Evolutionary conservation across 2,888 invertebrate species (phyloP).

Genomic region (Oligia fasciuncula): DNA sequence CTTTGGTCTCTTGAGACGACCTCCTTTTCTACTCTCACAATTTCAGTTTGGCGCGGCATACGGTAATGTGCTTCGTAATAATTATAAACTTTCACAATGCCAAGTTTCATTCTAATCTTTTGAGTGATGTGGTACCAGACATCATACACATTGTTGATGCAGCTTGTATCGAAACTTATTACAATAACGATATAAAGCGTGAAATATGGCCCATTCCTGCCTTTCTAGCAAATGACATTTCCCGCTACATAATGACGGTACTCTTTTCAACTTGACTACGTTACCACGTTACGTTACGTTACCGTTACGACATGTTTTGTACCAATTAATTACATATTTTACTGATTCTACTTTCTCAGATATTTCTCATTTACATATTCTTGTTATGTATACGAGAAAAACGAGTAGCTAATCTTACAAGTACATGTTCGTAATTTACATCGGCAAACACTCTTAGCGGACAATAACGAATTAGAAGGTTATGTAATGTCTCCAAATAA

Average conservation of each 20-base stretch:
- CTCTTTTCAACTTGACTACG: neutral
- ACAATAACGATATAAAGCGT: neutral
- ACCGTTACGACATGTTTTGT: neutral
- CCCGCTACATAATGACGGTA: neutral
- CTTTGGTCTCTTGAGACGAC: constrained; percentile 6
- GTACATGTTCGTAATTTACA: neutral
- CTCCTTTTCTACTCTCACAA: constrained; percentile 19
- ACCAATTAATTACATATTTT: neutral
- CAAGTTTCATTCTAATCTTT: constrained; percentile 23
- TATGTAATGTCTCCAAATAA: constrained; percentile 21
- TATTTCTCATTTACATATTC: constrained; percentile 1
- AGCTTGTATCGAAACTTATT: neutral
- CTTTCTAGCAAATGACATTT: neutral
- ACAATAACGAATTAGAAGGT: neutral
- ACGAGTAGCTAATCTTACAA: constrained; percentile 11
- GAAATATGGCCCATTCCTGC: too few species aligned
- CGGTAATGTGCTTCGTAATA: neutral
- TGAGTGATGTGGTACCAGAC: too few species aligned
- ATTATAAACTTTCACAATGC: constrained; percentile 37
- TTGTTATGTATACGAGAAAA: neutral
- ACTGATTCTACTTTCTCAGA: constrained; percentile 6
- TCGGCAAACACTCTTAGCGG: constrained; percentile 9
- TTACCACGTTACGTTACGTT: neutral
- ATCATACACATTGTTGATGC: neutral
- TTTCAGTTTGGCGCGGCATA: constrained; percentile 16